A percentile compares a stretch with the other conserved stretches of the same genome.
phyloP scores from a whole-genome alignment of 2,113 vertebrate genomes.

The Pachycephala philippinensis region DNA sequence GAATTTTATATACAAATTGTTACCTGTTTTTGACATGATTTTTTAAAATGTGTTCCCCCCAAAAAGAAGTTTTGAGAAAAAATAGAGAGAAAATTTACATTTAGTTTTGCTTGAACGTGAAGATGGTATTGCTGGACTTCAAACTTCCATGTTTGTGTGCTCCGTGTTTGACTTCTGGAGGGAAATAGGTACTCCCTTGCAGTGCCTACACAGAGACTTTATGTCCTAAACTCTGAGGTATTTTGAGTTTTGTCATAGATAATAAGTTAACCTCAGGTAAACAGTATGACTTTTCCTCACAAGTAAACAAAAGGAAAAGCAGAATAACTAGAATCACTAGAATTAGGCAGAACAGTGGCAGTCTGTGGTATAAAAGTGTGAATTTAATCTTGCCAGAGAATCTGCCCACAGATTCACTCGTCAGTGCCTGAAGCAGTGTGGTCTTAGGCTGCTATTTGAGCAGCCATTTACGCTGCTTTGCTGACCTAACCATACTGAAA shows the following conservation, averaged over 20 bases:
- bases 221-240: background rate
- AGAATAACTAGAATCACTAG: background rate
- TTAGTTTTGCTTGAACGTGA: background rate
- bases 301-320: background rate
- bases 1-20: background rate
- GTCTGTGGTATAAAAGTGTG: background rate
- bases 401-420: background rate
- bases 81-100: background rate
- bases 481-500: background rate
- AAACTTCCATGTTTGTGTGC: background rate
- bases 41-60: background rate
- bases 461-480: background rate
- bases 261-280: background rate
- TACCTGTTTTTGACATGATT: background rate
- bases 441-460: background rate
- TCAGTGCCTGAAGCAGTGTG: background rate
- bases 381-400: background rate
- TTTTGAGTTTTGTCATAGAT: background rate
- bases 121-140: background rate
- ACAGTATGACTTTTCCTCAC: background rate
- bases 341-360: background rate
- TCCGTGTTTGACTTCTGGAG: background rate
- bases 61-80: conserved; percentile 13
- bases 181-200: background rate
- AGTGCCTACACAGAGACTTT: background rate